Evolutionary conservation across 2,888 invertebrate species (phyloP), one percentile per base, ranked within the genome.

Genomic region (Aspidapion aeneum): DNA sequence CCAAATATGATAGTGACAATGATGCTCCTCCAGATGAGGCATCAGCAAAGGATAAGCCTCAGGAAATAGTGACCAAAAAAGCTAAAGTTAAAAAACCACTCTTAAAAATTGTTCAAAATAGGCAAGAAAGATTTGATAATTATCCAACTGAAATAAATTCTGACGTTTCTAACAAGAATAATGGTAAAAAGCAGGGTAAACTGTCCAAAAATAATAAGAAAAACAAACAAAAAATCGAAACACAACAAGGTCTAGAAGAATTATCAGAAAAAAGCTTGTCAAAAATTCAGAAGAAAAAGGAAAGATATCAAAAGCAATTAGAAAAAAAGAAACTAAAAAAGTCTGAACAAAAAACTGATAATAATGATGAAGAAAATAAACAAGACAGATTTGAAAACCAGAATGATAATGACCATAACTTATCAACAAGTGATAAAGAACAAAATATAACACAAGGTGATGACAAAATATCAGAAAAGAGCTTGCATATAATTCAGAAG

Each of bases 11-110:
- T 55, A 70, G 64, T 66, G 72, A 75, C 66, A 70, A 71, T 68
- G 74, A 74, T 66, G 72, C 69, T 22, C 71, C 75, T 9, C 72
- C 73, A 60, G 73, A 76, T 64, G 74, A 74, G 66, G 52, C 17
- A 52, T 52, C 19, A 52, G 19, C 52, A 18, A 76, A 74, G 68
- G 62, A 72, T 63, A 69, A 71, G 67, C 64, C 71, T 51, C 51
- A 62, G 63, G 61, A 62, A 58, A 63, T 67, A 57, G 62, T 65
- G 63, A 59, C 68, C n/a, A 71, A 72, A 68, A 71, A 69, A 59
- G 63, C 64, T 19, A 71, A 55, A 63, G 48, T 21, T 62, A 57
- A 58, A 12, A 58, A 60, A 62, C 21, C 49, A 55, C 62, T 2
- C 21, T 58, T 52, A 50, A 64, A 64, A 59, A 60, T 61, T 58